Conservation (phyloP, 1,140 invertebrate species). For the Rhopalosiphum padi region DNA sequence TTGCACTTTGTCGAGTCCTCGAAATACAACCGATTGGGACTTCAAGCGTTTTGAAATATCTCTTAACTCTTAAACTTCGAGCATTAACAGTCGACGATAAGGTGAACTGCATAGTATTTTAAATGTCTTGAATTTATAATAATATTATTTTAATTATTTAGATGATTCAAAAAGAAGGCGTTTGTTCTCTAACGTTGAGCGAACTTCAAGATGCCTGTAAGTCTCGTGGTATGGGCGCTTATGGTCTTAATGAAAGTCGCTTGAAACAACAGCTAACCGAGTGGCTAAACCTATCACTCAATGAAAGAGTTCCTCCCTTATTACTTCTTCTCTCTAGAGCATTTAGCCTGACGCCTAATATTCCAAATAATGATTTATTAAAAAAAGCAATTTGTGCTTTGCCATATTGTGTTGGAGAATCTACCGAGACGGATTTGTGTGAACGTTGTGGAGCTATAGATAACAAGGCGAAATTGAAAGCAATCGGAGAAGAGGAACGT, state of each 20-base stretch:
- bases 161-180: constrained; percentile 94
- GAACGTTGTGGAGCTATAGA: constrained; percentile 95
- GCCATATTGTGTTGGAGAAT: constrained; percentile 78
- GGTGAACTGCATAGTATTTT: constrained; percentile 64
- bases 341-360: constrained; percentile 89
- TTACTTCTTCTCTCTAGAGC: constrained; percentile 90
- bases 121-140: constrained; percentile 47
- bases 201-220: constrained; percentile 95
- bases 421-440: constrained; percentile 89
- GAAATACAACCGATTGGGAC: constrained; percentile 89
- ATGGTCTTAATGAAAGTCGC: constrained; percentile 90
- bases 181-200: constrained; percentile 82
- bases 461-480: constrained; percentile 88
- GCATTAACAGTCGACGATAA: constrained; percentile 93
- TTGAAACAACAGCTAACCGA: constrained; percentile 86
- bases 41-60: constrained; percentile 90
- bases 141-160: constrained; percentile 62
- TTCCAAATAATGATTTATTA: constrained; percentile 85
- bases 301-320: constrained; percentile 94
- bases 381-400: constrained; percentile 91
- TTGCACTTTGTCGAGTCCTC: constrained; percentile 91
- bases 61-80: constrained; percentile 90
- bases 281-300: constrained; percentile 95
- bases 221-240: constrained; percentile 94
- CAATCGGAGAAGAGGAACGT: constrained; percentile 88